Percentiles rank a stretch among this genome's conserved stretches.
Evolutionary conservation across 2,888 invertebrate species (phyloP).

Genomic region (Gryllus longicercus): DNA sequence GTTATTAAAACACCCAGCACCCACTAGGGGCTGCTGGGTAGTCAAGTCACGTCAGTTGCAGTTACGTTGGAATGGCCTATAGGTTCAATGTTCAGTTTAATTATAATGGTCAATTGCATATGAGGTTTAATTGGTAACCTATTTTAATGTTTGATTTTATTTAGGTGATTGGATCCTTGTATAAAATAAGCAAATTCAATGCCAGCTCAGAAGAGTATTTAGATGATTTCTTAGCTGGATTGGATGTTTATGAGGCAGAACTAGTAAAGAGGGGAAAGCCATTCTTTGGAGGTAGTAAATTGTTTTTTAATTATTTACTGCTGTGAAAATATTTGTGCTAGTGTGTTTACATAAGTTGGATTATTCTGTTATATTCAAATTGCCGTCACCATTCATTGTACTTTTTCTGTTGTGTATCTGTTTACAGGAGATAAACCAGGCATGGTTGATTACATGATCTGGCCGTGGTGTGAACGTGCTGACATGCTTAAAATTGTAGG

Average conservation of each 20-base stretch:
- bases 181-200: conserved; percentile 12
- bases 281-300: conserved; percentile 54
- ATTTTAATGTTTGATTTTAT: neutral
- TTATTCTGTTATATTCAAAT: too few species aligned
- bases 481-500: conserved; percentile 54
- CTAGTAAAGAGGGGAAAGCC: conserved; percentile 58
- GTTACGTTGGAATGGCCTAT: too few species aligned
- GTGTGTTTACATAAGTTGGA: too few species aligned
- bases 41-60: neutral
- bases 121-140: neutral
- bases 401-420: neutral
- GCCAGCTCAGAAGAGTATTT: conserved; percentile 46
- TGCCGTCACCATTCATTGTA: too few species aligned
- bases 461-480: conserved; percentile 45
- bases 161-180: conserved; percentile 11
- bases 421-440: conserved; percentile 62
- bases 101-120: too few species aligned
- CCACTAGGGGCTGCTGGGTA: neutral
- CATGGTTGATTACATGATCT: conserved; percentile 54
- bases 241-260: conserved; percentile 65
- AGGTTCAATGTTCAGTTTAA: too few species aligned
- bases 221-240: conserved; percentile 55
- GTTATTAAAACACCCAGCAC: too few species aligned
- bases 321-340: too few species aligned
- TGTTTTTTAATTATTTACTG: too few species aligned